Percentiles rank a stretch among this genome's conserved stretches.
Conservation (phyloP, 2,113 vertebrate species). For the Piaya cayana region DNA sequence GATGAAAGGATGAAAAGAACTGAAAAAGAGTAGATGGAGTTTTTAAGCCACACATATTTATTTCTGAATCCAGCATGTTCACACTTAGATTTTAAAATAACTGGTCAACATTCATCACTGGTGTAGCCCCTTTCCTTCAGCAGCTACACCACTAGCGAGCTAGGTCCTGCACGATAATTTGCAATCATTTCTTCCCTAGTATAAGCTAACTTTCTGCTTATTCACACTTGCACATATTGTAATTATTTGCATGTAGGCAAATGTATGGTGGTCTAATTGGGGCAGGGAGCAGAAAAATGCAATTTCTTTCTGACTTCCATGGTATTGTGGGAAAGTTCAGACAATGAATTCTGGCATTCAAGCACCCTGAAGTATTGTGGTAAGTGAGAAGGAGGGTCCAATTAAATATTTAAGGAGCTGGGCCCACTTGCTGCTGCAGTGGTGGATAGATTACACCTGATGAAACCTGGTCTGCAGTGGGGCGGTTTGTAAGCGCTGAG, state of each 20-base stretch:
- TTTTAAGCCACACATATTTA: background rate
- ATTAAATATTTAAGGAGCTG: constrained; percentile 78
- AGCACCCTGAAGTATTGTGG: background rate
- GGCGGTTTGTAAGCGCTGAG: constrained; percentile 52
- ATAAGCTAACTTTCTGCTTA: background rate
- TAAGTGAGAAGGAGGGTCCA: constrained; percentile 37
- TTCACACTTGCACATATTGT: background rate
- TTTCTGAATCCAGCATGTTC: background rate
- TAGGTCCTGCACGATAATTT: background rate
- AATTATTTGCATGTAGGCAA: background rate
- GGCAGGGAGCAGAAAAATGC: background rate
- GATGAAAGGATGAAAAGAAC: background rate
- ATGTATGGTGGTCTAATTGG: background rate
- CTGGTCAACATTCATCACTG: background rate
- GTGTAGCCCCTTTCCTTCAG: background rate
- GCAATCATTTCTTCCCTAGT: background rate
- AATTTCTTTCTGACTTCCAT: background rate
- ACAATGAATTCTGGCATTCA: constrained; percentile 1
- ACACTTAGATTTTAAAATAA: background rate
- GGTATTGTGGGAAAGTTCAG: background rate
- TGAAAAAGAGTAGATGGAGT: background rate
- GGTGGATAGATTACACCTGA: constrained; percentile 80
- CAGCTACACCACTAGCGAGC: background rate
- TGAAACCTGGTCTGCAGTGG: constrained; percentile 69
- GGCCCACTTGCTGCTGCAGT: constrained; percentile 61